Base-by-base conservation (phyloP, 1,140 invertebrate genomes). In the Drosophila sucinea region DNA sequence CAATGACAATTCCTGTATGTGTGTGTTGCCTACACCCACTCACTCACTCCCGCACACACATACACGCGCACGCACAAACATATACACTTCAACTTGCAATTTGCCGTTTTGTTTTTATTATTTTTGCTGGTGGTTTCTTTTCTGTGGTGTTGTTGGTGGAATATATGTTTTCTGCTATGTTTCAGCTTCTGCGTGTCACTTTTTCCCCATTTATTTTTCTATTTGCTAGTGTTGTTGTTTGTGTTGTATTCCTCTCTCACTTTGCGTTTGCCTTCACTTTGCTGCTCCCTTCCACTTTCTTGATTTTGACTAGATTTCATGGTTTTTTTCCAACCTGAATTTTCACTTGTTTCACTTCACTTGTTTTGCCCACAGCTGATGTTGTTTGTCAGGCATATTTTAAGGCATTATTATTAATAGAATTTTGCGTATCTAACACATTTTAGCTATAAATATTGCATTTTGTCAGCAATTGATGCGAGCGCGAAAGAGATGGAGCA, bases 161-260 rank as follows among this genome's bases (percentile, higher is more conserved):
- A 38, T 38, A 23, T 63, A 41, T 51, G 23, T 73, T 41, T 67
- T 71, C 51, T 71, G 78, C 57, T 80, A 67, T 69, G 62, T 71
- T 60, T 73, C 38, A 38, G 57, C 25, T 66, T 73, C 70, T 90
- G 84, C 84, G 85, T 90, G 84, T 89, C 85, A 89, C 80, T 77
- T 73, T 87, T 83, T 25, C 23, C 30, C 23, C 30, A 84, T 89
- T 89, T 90, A 73, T 81, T 77, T 79, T 89, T 89, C 89, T 81
- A 77, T 64, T 79, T 83, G 76, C 41, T 71, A 17, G 17, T 73
- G 54, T 30, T 73, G 44, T 71, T 69, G 67, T 61, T 68, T 58
- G 38, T 62, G n/a, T 38, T 70, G 30, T 63, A 73, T 60, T 54
- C 66, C 68, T 67, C 41, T 72, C 64, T 69, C 63, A 55, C 47